Percentiles rank a stretch among this genome's conserved stretches.
phyloP scores from a whole-genome alignment of 2,113 vertebrate species.

The Oenanthe oenanthe region DNA sequence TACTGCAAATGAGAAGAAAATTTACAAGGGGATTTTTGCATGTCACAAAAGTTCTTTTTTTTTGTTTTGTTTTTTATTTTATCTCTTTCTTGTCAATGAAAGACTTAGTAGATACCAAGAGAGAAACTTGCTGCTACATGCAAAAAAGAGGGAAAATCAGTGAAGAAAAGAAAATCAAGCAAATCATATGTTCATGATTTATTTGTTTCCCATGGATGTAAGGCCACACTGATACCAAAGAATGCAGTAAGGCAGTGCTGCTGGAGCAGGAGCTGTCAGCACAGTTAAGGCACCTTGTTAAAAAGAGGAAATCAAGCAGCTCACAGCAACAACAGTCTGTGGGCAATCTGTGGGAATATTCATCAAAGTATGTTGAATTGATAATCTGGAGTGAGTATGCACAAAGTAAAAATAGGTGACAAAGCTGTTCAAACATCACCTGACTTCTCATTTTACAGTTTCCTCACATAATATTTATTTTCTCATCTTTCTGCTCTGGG shows the following conservation, averaged over 20 bases:
- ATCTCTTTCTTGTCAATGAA: not conserved
- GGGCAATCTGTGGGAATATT: not conserved
- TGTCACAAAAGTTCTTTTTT: not conserved
- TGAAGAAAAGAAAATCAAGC: not conserved
- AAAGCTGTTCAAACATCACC: not conserved
- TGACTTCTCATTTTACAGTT: not conserved
- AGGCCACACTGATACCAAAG: not conserved
- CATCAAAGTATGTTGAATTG: not conserved
- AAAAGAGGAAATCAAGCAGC: not conserved
- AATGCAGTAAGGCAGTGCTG: not conserved
- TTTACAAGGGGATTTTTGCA: not conserved
- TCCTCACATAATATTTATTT: not conserved
- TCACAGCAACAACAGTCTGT: not conserved
- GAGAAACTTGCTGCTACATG: not conserved
- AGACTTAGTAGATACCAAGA: not conserved
- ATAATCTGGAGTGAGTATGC: not conserved
- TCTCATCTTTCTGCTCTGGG: not conserved
- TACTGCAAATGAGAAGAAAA: not conserved
- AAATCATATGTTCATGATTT: not conserved
- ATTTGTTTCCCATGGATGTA: not conserved
- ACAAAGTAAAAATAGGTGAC: not conserved
- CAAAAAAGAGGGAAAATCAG: not conserved
- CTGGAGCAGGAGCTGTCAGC: not conserved
- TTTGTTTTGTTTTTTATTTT: not conserved
- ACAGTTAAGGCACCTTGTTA: not conserved